phyloP scores from a whole-genome alignment of 2,113 vertebrate species.

The Spermophilus dauricus region DNA sequence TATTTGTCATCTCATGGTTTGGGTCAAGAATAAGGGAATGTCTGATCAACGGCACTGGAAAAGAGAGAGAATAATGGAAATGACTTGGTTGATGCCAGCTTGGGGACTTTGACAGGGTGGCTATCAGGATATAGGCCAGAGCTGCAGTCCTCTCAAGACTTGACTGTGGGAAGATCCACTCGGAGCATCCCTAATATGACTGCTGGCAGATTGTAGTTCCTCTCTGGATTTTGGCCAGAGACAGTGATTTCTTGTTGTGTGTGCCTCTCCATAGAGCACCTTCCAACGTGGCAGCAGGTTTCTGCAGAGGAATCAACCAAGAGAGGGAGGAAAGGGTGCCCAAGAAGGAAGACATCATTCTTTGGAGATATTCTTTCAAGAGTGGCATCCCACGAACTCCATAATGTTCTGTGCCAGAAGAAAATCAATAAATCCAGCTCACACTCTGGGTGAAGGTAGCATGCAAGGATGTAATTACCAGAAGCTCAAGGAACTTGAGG shows the following conservation, averaged over 20 bases:
- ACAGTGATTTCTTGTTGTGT: neutral
- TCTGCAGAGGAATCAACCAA: neutral
- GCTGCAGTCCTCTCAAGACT: neutral
- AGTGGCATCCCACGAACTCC: neutral
- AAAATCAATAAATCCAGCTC: neutral
- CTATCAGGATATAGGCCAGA: neutral
- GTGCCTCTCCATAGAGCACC: neutral
- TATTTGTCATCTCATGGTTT: neutral
- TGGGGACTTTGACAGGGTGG: neutral
- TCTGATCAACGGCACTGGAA: neutral
- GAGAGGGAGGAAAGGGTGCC: neutral
- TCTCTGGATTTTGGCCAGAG: neutral
- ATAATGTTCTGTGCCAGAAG: neutral
- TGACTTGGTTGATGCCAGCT: neutral
- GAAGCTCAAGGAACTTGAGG: neutral
- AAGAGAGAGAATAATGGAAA: neutral
- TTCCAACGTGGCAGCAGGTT: neutral
- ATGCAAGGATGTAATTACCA: neutral
- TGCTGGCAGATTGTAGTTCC: neutral
- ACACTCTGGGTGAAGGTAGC: neutral
- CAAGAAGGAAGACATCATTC: neutral
- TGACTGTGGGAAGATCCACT: neutral
- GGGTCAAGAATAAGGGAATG: neutral
- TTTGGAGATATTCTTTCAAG: neutral
- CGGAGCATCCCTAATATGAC: no score